These are phyloP conservation scores for Plectrocnemia conspersa DNA, from an alignment of 1,140 invertebrate species.

Conservation along the genomic window DNA sequence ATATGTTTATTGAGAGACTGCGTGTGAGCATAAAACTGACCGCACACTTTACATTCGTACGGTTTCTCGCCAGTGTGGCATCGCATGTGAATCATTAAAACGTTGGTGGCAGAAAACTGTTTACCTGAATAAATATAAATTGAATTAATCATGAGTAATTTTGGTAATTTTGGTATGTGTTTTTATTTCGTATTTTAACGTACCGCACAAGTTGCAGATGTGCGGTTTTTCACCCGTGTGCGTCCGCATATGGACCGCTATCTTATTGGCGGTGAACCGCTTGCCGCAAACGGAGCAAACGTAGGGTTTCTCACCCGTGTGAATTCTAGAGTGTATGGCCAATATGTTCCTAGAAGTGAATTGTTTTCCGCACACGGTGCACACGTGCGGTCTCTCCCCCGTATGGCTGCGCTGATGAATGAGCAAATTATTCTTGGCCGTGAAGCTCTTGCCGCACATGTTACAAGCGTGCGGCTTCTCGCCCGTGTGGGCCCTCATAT, in stretches of 20 bases:
- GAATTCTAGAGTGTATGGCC: constrained; percentile 39
- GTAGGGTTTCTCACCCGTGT: constrained; percentile 46
- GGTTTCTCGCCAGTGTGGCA: constrained; percentile 57
- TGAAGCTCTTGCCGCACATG: constrained; percentile 32
- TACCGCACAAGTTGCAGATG: constrained; percentile 42
- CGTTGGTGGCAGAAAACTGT: constrained; percentile 32
- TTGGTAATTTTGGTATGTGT: neutral
- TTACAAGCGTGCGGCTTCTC: constrained; percentile 33
- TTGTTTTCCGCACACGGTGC: constrained; percentile 43
- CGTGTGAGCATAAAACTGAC: constrained; percentile 46
- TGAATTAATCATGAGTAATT: neutral
- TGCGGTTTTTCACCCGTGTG: constrained; percentile 47
- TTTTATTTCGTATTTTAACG: constrained; percentile 10
- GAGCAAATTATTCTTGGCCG: constrained; percentile 32
- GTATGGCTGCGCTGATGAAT: constrained; percentile 32
- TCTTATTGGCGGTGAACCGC: constrained; percentile 43
- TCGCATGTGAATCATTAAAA: constrained; percentile 51
- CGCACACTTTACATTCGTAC: constrained; percentile 56
- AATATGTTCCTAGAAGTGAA: constrained; percentile 47
- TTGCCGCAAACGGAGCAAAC: constrained; percentile 49
- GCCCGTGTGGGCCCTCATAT: constrained; percentile 31
- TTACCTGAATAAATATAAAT: constrained; percentile 27
- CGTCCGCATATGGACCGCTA: constrained; percentile 49
- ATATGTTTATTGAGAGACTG: constrained; percentile 43
- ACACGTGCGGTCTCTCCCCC: constrained; percentile 33